phyloP scores from a whole-genome alignment of 2,888 invertebrate species.

The Entomobrya proxima region DNA sequence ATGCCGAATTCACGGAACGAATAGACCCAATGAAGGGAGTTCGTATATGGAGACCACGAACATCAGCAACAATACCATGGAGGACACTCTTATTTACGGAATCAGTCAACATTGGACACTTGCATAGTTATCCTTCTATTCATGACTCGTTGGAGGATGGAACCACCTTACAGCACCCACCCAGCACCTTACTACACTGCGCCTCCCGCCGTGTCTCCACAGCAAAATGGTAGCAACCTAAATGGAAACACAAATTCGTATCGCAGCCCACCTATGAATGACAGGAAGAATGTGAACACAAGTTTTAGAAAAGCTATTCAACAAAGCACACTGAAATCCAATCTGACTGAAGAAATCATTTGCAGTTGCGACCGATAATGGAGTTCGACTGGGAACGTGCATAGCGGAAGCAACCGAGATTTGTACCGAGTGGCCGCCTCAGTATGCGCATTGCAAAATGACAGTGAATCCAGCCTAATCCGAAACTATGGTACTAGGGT shows the following conservation, averaged over 20 bases:
- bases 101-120: slow-evolving; percentile 28
- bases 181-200: slow-evolving; percentile 44
- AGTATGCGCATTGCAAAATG: no score
- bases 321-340: slow-evolving; percentile 77
- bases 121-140: slow-evolving; percentile 11
- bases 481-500: slow-evolving; percentile 44
- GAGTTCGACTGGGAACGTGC: slow-evolving; percentile 50
- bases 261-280: slow-evolving; percentile 71
- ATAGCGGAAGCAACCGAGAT: slow-evolving; percentile 51
- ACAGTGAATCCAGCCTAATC: slow-evolving; percentile 14
- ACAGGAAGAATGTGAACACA: slow-evolving; percentile 74
- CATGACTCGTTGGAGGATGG: slow-evolving; percentile 21
- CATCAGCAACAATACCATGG: no score
- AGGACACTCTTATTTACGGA: slow-evolving; percentile 49
- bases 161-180: no score
- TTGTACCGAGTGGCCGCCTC: slow-evolving; percentile 58
- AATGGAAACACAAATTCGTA: slow-evolving; percentile 66
- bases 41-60: slow-evolving; percentile 62
- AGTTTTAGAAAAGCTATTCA: slow-evolving; percentile 74
- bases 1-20: neutral
- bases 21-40: slow-evolving; percentile 30
- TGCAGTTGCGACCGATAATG: slow-evolving; percentile 76
- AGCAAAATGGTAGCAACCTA: slow-evolving; percentile 50
- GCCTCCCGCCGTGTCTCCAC: slow-evolving; percentile 40
- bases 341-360: slow-evolving; percentile 82